Percentiles rank a stretch among this genome's conserved stretches.
phyloP scores from a whole-genome alignment of 2,888 invertebrate genomes.

The Isotomurus palustris region DNA sequence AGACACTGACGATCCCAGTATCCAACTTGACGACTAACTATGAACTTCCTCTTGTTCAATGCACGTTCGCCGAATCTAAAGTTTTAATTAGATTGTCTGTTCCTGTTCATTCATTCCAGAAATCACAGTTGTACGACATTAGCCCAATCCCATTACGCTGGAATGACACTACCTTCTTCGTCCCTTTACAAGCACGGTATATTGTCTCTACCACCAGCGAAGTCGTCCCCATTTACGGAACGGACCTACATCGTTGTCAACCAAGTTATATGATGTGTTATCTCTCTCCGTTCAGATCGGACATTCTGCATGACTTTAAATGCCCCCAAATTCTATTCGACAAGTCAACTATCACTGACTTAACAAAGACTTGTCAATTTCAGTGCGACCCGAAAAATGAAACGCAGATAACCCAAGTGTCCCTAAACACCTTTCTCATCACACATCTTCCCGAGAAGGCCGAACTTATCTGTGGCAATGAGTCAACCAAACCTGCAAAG shows the following conservation, averaged over 20 bases:
- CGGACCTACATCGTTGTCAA: conserved; percentile 14
- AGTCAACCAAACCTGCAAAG: conserved; percentile 1
- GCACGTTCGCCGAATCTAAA: background rate
- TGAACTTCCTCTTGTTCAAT: conserved; percentile 1
- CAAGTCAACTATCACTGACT: conserved; percentile 4
- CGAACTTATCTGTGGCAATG: background rate
- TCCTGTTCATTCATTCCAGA: conserved; percentile 1
- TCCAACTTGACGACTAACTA: background rate
- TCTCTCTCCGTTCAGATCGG: conserved; percentile 8
- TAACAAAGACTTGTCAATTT: conserved; percentile 10
- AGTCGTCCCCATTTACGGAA: conserved; percentile 11
- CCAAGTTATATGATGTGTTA: conserved; percentile 5
- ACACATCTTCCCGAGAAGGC: background rate
- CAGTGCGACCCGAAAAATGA: conserved; percentile 6
- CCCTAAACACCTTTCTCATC: background rate
- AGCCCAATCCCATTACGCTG: conserved; percentile 6
- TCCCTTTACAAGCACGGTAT: conserved; percentile 9
- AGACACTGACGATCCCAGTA: background rate
- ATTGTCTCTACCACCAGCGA: background rate
- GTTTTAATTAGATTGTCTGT: conserved; percentile 6
- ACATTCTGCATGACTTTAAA: background rate
- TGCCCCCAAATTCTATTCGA: conserved; percentile 8
- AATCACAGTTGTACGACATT: background rate
- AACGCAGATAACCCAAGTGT: conserved; percentile 8
- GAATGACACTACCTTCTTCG: conserved; percentile 8